Evolutionary conservation across 2,113 vertebrate genomes (phyloP), one percentile per base, ranked within the genome.

Genomic region (Empidonax traillii): DNA sequence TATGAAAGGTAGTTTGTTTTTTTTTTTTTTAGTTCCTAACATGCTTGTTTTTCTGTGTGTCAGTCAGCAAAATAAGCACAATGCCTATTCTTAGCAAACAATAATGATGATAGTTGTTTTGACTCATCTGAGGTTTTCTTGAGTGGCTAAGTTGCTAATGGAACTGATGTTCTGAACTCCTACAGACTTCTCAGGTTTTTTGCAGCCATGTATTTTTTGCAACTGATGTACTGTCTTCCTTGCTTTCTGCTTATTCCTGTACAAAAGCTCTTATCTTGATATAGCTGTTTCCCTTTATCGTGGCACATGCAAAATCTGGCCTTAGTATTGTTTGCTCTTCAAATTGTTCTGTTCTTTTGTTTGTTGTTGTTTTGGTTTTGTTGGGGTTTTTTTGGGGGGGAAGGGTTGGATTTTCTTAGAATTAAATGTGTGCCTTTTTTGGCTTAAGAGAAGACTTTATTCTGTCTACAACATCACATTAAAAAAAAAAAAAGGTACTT

Each of bases 51-150:
- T 80, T 94, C 68, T 58, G 16, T 77, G 19, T 92, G 90, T 91
- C 95, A 89, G 83, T 75, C 76, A 95, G 71, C 1, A 16, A 90
- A 96, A 79, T 61, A 92, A 92, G 83, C 61, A 74, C 74, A 88
- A 51, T 77, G 59, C 91, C 95, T 97, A 85, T 95, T 93, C 88
- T 97, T 96, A 71, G 92, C 53, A 92, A 67, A 93, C 83, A 88
- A 89, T 91, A 92, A 86, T 53, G 68, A 81, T 77, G 65, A 72
- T 86, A 68, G 91, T 89, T 95, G 91, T 96, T 96, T 97, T 94
- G 94, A 95, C 83, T 94, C 22, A 23, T 72, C 74, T 81, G 44
- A 91, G 80, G 23, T 93, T 97, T 97, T 89, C 84, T 81, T 81
- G 75, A 95, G 87, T 69, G 90, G 76, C 74, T 80, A 81, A 92